A percentile compares a stretch with the other conserved stretches of the same genome.
Conservation (phyloP, 2,888 invertebrate species). For the Xestia ashworthii region DNA sequence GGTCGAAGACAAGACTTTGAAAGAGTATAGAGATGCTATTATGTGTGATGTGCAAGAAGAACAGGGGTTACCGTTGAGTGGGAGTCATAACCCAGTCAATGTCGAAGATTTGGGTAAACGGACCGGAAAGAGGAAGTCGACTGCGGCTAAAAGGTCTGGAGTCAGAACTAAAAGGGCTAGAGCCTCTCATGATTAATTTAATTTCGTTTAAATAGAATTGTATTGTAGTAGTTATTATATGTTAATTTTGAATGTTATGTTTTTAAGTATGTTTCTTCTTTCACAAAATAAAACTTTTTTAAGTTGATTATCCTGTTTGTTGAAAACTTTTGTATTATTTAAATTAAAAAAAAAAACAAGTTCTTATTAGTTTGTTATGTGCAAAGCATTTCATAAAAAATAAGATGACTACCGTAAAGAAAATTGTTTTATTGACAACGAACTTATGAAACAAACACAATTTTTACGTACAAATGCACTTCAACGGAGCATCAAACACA, state of each 20-base stretch:
- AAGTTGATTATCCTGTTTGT: slow-evolving; percentile 1
- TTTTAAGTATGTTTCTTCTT: not conserved
- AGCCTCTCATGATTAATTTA: slow-evolving; percentile 38
- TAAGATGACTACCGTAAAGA: not conserved
- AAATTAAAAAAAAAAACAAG: not conserved
- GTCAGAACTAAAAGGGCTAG: slow-evolving; percentile 70
- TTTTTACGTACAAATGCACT: not conserved
- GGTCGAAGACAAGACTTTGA: slow-evolving; percentile 71
- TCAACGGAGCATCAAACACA: not conserved
- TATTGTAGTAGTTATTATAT: not conserved
- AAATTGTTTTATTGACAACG: slow-evolving; percentile 17
- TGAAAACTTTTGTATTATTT: not conserved
- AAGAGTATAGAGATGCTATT: slow-evolving; percentile 77
- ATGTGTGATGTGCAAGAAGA: slow-evolving; percentile 64
- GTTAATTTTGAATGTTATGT: slow-evolving; percentile 11
- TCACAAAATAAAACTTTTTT: not conserved
- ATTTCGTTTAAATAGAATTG: not conserved
- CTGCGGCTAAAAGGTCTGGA: slow-evolving; percentile 65
- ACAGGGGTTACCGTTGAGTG: slow-evolving; percentile 72
- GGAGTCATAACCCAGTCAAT: slow-evolving; percentile 72
- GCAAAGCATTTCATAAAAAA: not conserved
- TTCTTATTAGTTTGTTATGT: not conserved
- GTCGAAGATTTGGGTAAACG: slow-evolving; percentile 69
- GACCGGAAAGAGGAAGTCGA: slow-evolving; percentile 70
- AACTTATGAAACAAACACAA: not conserved